phyloP scores from a whole-genome alignment of 1,140 invertebrate genomes.

The Leptestheria dahalacensis region DNA sequence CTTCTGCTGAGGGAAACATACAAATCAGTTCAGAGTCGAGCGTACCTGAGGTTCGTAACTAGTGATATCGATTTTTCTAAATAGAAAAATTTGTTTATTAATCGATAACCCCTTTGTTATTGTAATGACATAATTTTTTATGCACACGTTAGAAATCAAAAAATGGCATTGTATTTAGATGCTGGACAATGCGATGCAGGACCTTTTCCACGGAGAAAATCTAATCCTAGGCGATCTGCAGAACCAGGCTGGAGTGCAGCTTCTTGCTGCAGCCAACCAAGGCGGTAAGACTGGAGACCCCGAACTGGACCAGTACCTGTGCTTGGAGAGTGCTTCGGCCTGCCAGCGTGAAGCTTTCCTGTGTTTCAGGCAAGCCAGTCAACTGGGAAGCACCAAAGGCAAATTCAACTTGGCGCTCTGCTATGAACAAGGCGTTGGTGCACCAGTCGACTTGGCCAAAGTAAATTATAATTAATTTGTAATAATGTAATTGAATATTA shows the following conservation, averaged over 20 bases:
- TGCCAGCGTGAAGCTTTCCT: conserved; percentile 9
- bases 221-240: neutral
- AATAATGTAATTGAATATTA: neutral
- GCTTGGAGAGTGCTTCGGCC: neutral
- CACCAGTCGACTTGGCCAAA: neutral
- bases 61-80: too few relatives aligned
- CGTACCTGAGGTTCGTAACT: too few relatives aligned
- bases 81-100: too few relatives aligned
- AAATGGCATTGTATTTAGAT: neutral
- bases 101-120: neutral
- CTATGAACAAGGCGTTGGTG: conserved; percentile 14
- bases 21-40: too few relatives aligned
- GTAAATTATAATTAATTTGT: neutral
- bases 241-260: neutral
- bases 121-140: neutral
- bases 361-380: neutral
- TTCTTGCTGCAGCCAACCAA: neutral
- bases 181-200: neutral
- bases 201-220: neutral
- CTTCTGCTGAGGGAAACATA: too few relatives aligned
- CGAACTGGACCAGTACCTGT: neutral
- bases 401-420: conserved; percentile 11
- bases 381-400: neutral
- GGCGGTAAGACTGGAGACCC: neutral
- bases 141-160: neutral